phyloP scores from a whole-genome alignment of 2,113 vertebrate species.

The Neogale vison region DNA sequence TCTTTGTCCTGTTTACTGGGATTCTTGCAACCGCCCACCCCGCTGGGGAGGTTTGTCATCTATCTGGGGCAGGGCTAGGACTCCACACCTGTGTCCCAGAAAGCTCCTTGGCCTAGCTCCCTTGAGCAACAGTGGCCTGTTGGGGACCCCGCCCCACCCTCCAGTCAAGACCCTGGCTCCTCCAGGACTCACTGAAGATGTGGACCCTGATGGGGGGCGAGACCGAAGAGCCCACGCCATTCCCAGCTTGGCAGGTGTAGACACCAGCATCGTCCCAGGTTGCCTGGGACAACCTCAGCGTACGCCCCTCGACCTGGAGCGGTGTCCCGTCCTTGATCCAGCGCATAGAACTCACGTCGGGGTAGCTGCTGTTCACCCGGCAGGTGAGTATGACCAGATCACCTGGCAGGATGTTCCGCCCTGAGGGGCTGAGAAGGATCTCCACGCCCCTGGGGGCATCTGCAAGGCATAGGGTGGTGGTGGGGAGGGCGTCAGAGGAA shows the following conservation, averaged over 20 bases:
- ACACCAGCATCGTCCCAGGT: conserved; percentile 70
- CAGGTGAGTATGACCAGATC: conserved; percentile 80
- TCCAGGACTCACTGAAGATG: conserved; percentile 83
- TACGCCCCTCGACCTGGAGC: fast-evolving
- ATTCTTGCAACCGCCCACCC: neutral
- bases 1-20: neutral
- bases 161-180: neutral
- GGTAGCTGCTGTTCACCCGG: conserved; percentile 81
- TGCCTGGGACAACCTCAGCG: conserved; percentile 50
- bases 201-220: conserved; percentile 44
- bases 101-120: neutral
- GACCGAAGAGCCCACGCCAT: neutral
- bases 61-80: neutral
- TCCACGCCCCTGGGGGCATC: conserved; percentile 78
- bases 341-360: neutral
- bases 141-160: neutral
- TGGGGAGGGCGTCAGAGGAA: fast-evolving
- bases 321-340: conserved; percentile 81
- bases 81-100: neutral
- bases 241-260: conserved; percentile 80
- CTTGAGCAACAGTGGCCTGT: neutral
- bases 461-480: neutral
- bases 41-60: neutral
- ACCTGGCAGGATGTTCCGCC: conserved; percentile 75
- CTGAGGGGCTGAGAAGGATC: conserved; percentile 8